phyloP scores from a whole-genome alignment of 2,797 vertebrate genomes.

The Melanotaenia parkinsoni region DNA sequence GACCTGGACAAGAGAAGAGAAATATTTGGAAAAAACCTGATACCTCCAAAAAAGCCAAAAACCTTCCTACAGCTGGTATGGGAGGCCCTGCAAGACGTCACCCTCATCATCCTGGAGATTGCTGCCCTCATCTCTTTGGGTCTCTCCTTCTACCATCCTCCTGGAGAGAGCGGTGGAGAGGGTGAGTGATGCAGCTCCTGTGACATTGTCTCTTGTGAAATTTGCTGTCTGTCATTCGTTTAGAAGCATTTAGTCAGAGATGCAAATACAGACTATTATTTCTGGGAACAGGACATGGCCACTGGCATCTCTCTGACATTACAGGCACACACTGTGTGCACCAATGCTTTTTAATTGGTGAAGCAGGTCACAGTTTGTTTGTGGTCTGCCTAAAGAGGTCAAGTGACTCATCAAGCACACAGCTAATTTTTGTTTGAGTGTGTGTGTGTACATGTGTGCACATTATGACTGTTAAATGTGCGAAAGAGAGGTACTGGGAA shows the following conservation, averaged over 20 bases:
- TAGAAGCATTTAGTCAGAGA: not conserved
- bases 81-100: constrained; percentile 99
- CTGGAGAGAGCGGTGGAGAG: constrained; percentile 88
- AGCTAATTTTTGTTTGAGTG: constrained; percentile 26
- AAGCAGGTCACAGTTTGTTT: constrained; percentile 51
- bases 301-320: constrained; percentile 48
- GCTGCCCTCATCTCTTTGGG: constrained; percentile 97
- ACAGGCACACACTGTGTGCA: constrained; percentile 16
- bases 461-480: constrained; percentile 54
- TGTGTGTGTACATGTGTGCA: constrained; percentile 1
- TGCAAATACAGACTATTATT: not conserved
- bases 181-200: constrained; percentile 79
- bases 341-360: constrained; percentile 54
- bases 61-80: constrained; percentile 99
- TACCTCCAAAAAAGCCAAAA: constrained; percentile 99
- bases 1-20: constrained; percentile 98
- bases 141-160: constrained; percentile 97
- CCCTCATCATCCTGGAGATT: constrained; percentile 97
- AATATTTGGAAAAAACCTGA: constrained; percentile 95
- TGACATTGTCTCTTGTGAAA: constrained; percentile 27
- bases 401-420: constrained; percentile 42
- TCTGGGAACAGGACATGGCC: constrained; percentile 8
- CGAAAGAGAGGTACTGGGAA: constrained; percentile 50
- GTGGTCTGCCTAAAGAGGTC: constrained; percentile 52
- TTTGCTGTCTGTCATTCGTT: constrained; percentile 3